These are phyloP conservation scores for Agonum fuliginosum DNA, from an alignment of 2,888 invertebrate genomes.

Conservation along the genomic window DNA sequence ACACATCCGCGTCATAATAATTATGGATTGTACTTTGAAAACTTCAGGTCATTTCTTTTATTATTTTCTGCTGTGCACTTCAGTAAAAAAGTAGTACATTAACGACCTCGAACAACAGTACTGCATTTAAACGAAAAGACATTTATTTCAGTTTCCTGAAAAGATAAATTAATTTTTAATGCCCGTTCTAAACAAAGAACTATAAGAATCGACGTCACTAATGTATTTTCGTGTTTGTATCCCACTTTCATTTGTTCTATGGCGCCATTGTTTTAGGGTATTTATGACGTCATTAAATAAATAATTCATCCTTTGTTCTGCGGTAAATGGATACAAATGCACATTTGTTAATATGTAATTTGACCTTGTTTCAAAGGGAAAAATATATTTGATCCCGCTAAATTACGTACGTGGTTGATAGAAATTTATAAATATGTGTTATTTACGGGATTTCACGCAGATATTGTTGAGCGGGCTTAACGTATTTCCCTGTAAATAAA, in stretches of 20 bases:
- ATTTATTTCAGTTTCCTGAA: no score
- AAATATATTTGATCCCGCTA: constrained; percentile 25
- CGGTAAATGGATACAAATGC: constrained; percentile 32
- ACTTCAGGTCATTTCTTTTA: no score
- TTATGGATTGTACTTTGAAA: no score
- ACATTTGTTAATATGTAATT: constrained; percentile 42
- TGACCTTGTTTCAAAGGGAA: constrained; percentile 32
- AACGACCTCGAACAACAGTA: no score
- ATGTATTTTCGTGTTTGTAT: constrained; percentile 12
- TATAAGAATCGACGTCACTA: constrained; percentile 32
- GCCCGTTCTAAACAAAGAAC: not conserved
- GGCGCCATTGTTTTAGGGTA: constrained; percentile 39
- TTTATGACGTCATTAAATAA: constrained; percentile 48
- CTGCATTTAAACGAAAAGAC: no score
- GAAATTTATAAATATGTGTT: not conserved
- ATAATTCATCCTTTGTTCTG: constrained; percentile 41
- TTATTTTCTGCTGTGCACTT: no score
- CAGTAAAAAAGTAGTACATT: no score
- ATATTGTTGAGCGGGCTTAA: not conserved
- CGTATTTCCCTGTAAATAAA: not conserved
- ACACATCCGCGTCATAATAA: no score
- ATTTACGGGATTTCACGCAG: not conserved
- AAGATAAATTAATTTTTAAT: constrained; percentile 19
- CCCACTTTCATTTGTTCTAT: constrained; percentile 36
- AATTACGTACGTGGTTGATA: not conserved